A percentile compares a stretch with the other conserved stretches of the same genome.
These are phyloP conservation scores for Drosophila parvula DNA, from an alignment of 1,140 invertebrate genomes.

Conservation along the genomic window DNA sequence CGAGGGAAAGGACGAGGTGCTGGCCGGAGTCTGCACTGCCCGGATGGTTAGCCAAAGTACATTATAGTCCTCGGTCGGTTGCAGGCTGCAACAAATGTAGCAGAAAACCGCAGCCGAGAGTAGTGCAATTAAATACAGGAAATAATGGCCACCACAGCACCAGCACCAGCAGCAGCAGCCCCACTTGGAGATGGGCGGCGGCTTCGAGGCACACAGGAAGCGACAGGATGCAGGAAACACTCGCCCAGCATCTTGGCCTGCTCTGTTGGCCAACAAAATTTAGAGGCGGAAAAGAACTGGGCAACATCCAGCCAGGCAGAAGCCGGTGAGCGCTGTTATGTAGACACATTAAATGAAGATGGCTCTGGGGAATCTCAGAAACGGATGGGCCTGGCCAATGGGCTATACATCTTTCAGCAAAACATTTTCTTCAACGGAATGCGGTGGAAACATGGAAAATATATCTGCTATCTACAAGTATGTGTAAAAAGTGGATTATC, in stretches of 20 bases:
- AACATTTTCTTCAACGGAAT: slow-evolving; percentile 1
- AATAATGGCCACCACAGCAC: slow-evolving; percentile 77
- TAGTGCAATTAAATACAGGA: slow-evolving; percentile 82
- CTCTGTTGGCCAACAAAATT: slow-evolving; percentile 41
- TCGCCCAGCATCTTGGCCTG: slow-evolving; percentile 51
- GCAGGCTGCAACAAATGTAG: slow-evolving; percentile 78
- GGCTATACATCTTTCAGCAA: slow-evolving; percentile 27
- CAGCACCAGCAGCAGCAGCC: slow-evolving; percentile 22
- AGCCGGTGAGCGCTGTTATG: slow-evolving; percentile 38
- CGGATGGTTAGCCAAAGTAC: slow-evolving; percentile 66
- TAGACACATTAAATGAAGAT: slow-evolving; percentile 44
- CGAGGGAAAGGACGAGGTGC: slow-evolving; percentile 18
- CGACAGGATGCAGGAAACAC: slow-evolving; percentile 51
- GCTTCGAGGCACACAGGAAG: slow-evolving; percentile 52
- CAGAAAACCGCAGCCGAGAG: slow-evolving; percentile 80
- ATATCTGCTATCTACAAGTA: background rate
- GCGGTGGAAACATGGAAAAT: background rate
- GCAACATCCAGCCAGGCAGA: slow-evolving; percentile 33
- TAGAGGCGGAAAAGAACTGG: slow-evolving; percentile 44
- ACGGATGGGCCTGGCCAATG: slow-evolving; percentile 21
- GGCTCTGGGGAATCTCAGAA: slow-evolving; percentile 36
- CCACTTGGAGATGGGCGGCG: background rate
- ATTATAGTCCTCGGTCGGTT: slow-evolving; percentile 69
- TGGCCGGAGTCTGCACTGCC: slow-evolving; percentile 14
- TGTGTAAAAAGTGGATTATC: background rate